A percentile compares a stretch with the other conserved stretches of the same genome.
Conservation (phyloP, 2,113 vertebrate genomes). For the Noturus placidus region DNA sequence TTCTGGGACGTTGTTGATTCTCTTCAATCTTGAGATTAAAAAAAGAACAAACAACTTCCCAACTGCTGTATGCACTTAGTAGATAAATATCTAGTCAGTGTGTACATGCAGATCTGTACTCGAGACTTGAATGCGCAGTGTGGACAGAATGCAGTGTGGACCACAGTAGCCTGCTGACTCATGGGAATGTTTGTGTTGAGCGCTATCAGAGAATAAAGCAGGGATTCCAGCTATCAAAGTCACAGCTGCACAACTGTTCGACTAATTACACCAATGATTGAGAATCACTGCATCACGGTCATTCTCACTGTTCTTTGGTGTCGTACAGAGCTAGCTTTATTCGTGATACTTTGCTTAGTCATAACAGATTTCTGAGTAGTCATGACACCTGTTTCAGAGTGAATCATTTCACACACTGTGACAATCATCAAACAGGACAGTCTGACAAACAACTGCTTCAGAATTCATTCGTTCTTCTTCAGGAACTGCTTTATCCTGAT, state of each 20-base stretch:
- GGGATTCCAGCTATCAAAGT: constrained; percentile 14
- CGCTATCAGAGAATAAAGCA: constrained; percentile 12
- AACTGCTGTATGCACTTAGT: no score
- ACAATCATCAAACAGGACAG: neutral
- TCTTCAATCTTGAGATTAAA: neutral
- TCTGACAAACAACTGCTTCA: no score
- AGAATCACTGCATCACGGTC: neutral
- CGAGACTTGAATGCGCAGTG: constrained; percentile 30
- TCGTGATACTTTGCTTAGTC: constrained; percentile 3
- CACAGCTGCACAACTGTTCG: neutral
- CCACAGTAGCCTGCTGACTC: constrained; percentile 46
- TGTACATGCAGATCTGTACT: neutral
- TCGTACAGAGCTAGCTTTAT: neutral
- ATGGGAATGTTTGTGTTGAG: constrained; percentile 37
- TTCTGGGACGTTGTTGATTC: neutral
- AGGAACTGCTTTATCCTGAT: neutral
- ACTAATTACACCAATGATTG: neutral
- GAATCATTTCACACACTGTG: neutral
- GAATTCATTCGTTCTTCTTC: neutral
- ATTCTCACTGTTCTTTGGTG: neutral
- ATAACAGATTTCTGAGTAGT: neutral
- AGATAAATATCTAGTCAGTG: constrained; percentile 19
- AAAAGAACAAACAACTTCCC: neutral
- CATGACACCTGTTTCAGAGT: neutral
- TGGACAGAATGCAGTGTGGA: constrained; percentile 33